These are phyloP conservation scores for Sebastes hubbsi DNA, from an alignment of 2,797 vertebrate genomes.

Conservation along the genomic window DNA sequence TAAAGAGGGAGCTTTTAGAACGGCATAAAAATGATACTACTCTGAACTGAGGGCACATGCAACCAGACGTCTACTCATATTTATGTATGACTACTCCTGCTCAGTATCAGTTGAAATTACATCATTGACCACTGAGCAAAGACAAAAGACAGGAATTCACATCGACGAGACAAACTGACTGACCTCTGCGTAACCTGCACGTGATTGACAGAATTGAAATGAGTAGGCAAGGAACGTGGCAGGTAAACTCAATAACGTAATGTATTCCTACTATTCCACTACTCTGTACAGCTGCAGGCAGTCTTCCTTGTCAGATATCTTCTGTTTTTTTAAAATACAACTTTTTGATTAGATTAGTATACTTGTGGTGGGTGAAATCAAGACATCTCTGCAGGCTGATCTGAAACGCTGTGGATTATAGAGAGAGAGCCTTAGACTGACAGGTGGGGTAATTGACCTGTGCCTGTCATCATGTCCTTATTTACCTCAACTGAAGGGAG, in stretches of 20 bases:
- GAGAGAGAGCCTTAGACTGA: conserved; percentile 43
- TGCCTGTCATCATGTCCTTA: conserved; percentile 63
- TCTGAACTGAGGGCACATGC: conserved; percentile 37
- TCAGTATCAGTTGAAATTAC: conserved; percentile 35
- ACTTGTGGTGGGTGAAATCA: conserved; percentile 39
- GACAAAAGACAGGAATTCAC: conserved; percentile 33
- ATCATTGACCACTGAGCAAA: conserved; percentile 48
- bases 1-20: conserved; percentile 44
- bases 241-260: conserved; percentile 42
- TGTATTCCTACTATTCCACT: conserved; percentile 18
- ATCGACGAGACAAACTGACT: conserved; percentile 22
- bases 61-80: conserved; percentile 44
- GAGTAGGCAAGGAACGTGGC: conserved; percentile 41
- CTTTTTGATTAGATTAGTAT: conserved; percentile 64
- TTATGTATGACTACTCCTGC: conserved; percentile 54
- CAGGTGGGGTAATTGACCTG: conserved; percentile 66
- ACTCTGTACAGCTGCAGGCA: conserved; percentile 45
- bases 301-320: conserved; percentile 29
- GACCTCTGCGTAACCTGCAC: conserved; percentile 31
- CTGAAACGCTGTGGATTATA: conserved; percentile 42
- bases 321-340: conserved; percentile 43
- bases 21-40: conserved; percentile 28
- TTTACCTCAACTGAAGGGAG: not conserved
- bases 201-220: conserved; percentile 49
- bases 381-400: conserved; percentile 47